A percentile compares a stretch with the other conserved stretches of the same genome.
These are phyloP conservation scores for Amblyteles armatorius DNA, from an alignment of 2,888 invertebrate genomes.

Conservation along the genomic window DNA sequence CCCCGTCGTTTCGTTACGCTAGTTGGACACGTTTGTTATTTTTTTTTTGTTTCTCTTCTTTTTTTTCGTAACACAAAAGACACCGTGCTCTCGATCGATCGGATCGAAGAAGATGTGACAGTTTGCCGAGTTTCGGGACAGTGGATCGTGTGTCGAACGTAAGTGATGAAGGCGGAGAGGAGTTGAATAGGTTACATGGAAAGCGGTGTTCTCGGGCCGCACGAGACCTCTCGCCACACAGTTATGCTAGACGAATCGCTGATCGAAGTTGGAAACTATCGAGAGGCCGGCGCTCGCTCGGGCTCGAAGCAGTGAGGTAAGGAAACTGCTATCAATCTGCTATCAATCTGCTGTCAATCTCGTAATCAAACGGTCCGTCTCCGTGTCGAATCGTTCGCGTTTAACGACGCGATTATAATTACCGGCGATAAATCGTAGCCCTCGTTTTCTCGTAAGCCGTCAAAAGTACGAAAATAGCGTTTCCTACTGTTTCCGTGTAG, in stretches of 20 bases:
- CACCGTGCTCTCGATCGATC: not conserved
- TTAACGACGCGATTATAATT: conserved; percentile 12
- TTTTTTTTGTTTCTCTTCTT: not conserved
- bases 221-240: not conserved
- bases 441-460: not conserved
- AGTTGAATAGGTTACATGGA: conserved; percentile 41
- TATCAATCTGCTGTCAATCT: not conserved
- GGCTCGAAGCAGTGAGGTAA: conserved; percentile 7
- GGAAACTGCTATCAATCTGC: not conserved
- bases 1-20: not conserved
- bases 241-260: conserved; percentile 12
- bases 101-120: conserved; percentile 15
- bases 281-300: not conserved
- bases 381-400: not conserved
- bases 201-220: conserved; percentile 43
- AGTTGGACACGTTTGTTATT: not conserved
- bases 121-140: conserved; percentile 12
- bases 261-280: conserved; percentile 1
- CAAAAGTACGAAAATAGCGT: not conserved
- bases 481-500: not conserved
- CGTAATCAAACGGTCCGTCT: not conserved
- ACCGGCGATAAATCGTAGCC: conserved; percentile 20
- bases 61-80: not conserved
- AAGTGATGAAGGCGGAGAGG: conserved; percentile 21
- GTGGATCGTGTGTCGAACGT: conserved; percentile 16